Conservation (phyloP, 2,888 invertebrate genomes). For the Deilephila elpenor region DNA sequence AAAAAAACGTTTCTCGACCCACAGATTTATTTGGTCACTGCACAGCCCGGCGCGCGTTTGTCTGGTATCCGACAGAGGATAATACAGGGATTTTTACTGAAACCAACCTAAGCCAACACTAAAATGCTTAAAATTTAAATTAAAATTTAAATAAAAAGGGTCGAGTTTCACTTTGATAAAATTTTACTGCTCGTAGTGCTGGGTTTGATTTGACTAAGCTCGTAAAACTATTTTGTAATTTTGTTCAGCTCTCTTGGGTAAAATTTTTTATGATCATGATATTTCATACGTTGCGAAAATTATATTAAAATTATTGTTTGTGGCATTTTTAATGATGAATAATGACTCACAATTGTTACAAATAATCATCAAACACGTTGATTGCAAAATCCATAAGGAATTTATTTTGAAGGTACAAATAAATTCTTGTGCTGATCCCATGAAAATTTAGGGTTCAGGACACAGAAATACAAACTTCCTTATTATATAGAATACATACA, state of each 20-base stretch:
- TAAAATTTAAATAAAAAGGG: constrained; percentile 51
- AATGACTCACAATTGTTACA: no score
- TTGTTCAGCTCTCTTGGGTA: no score
- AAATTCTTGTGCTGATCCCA: no score
- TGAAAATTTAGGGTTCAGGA: no score
- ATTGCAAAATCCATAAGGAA: no score
- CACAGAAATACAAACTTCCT: neutral
- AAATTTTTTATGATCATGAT: neutral
- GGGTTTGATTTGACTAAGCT: constrained; percentile 7
- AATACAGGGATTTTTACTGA: constrained; percentile 71
- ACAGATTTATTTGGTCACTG: constrained; percentile 47
- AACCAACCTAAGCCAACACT: constrained; percentile 67
- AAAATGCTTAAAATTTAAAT: constrained; percentile 63
- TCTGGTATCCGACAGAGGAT: constrained; percentile 65
- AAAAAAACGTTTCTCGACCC: neutral
- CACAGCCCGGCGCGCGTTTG: constrained; percentile 49
- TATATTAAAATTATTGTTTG: no score
- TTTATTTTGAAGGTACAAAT: no score
- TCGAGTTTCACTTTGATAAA: constrained; percentile 28
- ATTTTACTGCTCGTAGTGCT: neutral
- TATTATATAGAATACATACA: no score
- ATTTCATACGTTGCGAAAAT: no score
- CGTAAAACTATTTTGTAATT: neutral
- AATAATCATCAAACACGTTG: no score
- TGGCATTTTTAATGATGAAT: no score